Evolutionary conservation across 2,888 invertebrate genomes (phyloP).

Genomic region (Chalcis sispes): DNA sequence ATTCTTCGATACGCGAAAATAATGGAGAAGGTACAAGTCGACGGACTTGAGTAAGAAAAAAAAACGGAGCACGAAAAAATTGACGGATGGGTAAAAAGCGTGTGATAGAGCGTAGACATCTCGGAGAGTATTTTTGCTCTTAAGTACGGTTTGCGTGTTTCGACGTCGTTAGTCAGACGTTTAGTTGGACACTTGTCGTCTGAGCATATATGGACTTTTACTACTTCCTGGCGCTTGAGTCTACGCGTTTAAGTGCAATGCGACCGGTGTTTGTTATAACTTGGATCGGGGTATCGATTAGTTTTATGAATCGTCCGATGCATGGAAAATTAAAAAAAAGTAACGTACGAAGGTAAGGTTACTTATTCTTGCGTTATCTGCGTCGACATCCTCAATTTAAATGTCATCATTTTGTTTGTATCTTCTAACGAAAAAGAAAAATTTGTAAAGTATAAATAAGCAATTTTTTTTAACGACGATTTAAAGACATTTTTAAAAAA

Average conservation of each 20-base stretch:
- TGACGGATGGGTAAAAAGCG: constrained; percentile 3
- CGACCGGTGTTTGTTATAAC: neutral
- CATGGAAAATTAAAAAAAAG: no score
- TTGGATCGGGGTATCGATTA: neutral
- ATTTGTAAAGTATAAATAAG: no score
- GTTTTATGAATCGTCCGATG: constrained; percentile 6
- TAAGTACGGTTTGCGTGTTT: neutral
- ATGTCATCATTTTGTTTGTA: no score
- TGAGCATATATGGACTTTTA: constrained; percentile 26
- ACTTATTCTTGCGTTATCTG: no score
- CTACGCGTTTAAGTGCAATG: no score
- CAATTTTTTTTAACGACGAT: no score
- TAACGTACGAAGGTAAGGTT: no score
- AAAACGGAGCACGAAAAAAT: constrained; percentile 20
- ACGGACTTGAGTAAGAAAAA: constrained; percentile 17
- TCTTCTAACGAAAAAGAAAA: no score
- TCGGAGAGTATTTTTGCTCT: constrained; percentile 32
- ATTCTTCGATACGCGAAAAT: no score
- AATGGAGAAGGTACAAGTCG: neutral
- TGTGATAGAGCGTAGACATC: neutral
- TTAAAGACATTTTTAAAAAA: no score
- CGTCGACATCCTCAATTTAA: no score
- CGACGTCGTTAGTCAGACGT: constrained; percentile 47
- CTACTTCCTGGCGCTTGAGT: constrained; percentile 27
- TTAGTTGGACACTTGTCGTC: constrained; percentile 40